A percentile compares a stretch with the other conserved stretches of the same genome.
Evolutionary conservation across 2,797 vertebrate genomes (phyloP).

Genomic region (Phrynocephalus vlangalii): DNA sequence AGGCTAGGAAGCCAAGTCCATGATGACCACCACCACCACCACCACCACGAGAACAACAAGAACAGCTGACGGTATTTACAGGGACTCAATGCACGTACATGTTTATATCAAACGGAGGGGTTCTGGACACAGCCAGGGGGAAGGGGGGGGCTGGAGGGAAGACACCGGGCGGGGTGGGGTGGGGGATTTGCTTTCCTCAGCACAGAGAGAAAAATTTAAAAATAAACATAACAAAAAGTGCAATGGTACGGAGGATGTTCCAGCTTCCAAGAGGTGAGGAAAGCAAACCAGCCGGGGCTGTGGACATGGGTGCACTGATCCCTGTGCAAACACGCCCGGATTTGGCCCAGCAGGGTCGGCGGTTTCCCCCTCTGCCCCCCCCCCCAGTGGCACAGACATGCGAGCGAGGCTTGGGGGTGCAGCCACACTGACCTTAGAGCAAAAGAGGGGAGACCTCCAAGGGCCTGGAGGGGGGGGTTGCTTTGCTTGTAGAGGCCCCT

Average conservation of each 20-base stretch:
- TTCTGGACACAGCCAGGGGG: not conserved
- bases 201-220: slow-evolving; percentile 15
- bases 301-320: rapidly evolving
- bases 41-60: not conserved
- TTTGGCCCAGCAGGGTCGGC: too few species aligned
- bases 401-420: too few species aligned
- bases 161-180: too few species aligned
- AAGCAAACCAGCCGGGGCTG: not conserved
- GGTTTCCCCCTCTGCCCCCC: too few species aligned
- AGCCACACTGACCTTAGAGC: not conserved
- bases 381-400: not conserved
- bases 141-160: too few species aligned
- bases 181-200: not conserved
- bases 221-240: slow-evolving; percentile 63
- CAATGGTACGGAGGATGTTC: slow-evolving; percentile 53
- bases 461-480: too few species aligned
- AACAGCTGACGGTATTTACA: slow-evolving; percentile 69
- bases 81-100: slow-evolving; percentile 71
- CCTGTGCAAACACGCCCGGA: not conserved
- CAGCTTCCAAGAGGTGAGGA: slow-evolving; percentile 4
- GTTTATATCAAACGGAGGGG: slow-evolving; percentile 66
- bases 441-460: not conserved
- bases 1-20: slow-evolving; percentile 35
- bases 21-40: not conserved
- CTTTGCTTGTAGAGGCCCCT: not conserved